Evolutionary conservation across 1,140 invertebrate genomes (phyloP), one percentile per base, ranked within the genome.

Genomic region (Aphidius ervi): DNA sequence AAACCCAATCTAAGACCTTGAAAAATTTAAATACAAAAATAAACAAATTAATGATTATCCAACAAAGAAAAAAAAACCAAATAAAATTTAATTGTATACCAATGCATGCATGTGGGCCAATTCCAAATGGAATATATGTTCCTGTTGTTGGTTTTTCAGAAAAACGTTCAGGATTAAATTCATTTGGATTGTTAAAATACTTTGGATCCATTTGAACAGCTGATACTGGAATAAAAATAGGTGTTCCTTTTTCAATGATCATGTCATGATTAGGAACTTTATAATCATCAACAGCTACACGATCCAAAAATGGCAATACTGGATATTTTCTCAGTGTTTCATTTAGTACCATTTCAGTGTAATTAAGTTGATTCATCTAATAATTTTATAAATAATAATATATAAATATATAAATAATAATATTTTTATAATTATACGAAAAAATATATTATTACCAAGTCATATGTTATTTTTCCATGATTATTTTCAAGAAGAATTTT

Each of bases 81-180:
- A 16, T 16, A 16, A 16, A 48, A 1, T 10, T 31, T 50, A 2
- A 48, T 40, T 37, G 6, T n/a, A 72, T 64, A 75, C 79, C 79
- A 39, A 86, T 85, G 59, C 85, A 87, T 56, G 78, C 79, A 37
- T 82, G 73, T 3, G 82, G 80, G 5, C 77, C 85, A 10, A 81
- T 83, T 5, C 84, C 84, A 66, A 87, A 87, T 2, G 85, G 84
- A 5, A 86, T 66, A 63, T 82, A 86, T 0, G 72, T 74, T 56
- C 69, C 82, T 1, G 75, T 2, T n/a, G 20, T 68, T 54, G 75
- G 72, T 42, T 81, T 70, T 5, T 77, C 74, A 4, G 72, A 74
- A 74, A 92, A 93, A 64, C 91, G 79, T 49, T 91, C 87, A 0
- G 93, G 93, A 68, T 82, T 63, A 63, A 78, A 85, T 45, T 59